Evolutionary conservation across 2,113 vertebrate species (phyloP).

Genomic region (Stigmatopora nigra): DNA sequence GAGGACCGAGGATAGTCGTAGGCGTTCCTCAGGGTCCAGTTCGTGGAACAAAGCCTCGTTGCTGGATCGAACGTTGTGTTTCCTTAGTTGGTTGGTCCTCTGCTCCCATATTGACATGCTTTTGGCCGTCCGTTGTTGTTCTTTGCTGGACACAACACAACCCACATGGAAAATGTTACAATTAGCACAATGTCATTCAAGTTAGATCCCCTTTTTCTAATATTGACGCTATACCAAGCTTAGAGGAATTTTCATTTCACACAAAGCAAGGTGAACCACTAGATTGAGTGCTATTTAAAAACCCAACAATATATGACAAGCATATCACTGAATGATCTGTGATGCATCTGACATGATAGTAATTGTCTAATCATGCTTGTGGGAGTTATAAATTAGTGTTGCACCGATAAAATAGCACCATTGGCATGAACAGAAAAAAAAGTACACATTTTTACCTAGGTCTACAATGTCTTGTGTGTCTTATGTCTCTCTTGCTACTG

Average conservation of each 20-base stretch:
- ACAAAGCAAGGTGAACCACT: constrained; percentile 32
- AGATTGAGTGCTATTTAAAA: neutral
- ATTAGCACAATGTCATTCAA: neutral
- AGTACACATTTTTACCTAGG: too few species aligned
- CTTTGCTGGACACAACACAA: constrained; percentile 72
- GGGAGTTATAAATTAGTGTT: neutral
- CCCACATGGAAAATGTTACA: constrained; percentile 15
- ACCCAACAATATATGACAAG: neutral
- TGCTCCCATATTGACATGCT: constrained; percentile 94
- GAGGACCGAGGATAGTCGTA: constrained; percentile 74
- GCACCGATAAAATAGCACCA: too few species aligned
- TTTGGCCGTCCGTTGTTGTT: constrained; percentile 82
- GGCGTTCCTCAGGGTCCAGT: constrained; percentile 83
- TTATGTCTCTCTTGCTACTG: too few species aligned
- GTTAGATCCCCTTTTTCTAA: neutral
- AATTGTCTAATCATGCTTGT: constrained; percentile 46
- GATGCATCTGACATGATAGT: constrained; percentile 51
- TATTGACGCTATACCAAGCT: neutral
- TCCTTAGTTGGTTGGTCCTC: constrained; percentile 87
- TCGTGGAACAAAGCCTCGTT: constrained; percentile 89
- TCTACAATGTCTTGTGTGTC: too few species aligned
- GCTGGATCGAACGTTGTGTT: constrained; percentile 85
- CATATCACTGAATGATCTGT: constrained; percentile 33
- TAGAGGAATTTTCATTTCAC: constrained; percentile 24
- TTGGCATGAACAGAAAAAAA: too few species aligned